phyloP scores from a whole-genome alignment of 2,888 invertebrate genomes.

The Pristionchus arcanus region DNA sequence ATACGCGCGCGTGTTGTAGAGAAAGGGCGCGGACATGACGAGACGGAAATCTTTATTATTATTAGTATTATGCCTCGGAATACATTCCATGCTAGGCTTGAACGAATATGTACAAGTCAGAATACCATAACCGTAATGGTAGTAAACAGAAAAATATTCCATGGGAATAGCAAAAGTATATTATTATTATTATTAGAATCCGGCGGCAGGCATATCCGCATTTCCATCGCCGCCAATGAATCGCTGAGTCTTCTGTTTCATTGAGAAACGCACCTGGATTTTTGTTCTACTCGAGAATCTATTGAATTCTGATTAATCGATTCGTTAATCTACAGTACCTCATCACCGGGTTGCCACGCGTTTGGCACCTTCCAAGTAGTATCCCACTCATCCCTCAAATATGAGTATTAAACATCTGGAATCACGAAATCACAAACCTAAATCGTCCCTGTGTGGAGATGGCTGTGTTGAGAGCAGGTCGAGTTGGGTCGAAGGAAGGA shows the following conservation, averaged over 20 bases:
- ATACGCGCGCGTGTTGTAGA: not conserved
- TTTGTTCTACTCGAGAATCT: not conserved
- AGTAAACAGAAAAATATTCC: not conserved
- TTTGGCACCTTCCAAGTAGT: constrained; percentile 75
- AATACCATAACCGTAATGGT: not conserved
- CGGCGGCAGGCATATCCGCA: constrained; percentile 62
- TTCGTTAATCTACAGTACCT: constrained; percentile 56
- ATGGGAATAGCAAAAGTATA: not conserved
- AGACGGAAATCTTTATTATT: not conserved
- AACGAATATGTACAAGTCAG: not conserved
- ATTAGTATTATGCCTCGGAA: not conserved
- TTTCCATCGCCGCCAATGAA: constrained; percentile 74
- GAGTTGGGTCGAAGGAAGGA: constrained; percentile 74
- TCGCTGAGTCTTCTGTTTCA: constrained; percentile 67
- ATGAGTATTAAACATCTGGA: not conserved
- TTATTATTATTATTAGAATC: constrained; percentile 37
- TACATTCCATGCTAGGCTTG: not conserved
- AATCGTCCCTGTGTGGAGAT: constrained; percentile 74
- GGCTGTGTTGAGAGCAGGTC: constrained; percentile 72
- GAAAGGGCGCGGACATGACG: not conserved
- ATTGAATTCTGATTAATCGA: not conserved
- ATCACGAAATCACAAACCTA: constrained; percentile 51
- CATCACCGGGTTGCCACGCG: constrained; percentile 72
- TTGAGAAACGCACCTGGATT: constrained; percentile 62
- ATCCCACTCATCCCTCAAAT: constrained; percentile 73